Conservation (phyloP, 2,797 vertebrate species). For the Clarias fuscus region DNA sequence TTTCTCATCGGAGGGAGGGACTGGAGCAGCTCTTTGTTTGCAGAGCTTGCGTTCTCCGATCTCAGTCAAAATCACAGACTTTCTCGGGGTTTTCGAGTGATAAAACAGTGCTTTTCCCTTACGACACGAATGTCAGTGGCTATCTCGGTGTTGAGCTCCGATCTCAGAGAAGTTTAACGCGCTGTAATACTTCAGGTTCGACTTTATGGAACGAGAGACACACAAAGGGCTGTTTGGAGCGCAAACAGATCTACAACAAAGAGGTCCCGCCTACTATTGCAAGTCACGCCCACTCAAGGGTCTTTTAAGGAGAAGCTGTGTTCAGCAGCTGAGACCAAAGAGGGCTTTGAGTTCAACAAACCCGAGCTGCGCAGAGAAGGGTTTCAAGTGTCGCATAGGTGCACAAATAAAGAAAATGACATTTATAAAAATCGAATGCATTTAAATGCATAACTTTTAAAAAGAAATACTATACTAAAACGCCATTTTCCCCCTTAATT, state of each 20-base stretch:
- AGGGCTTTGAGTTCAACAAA: slow-evolving; percentile 61
- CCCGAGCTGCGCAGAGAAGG: background rate
- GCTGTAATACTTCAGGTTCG: background rate
- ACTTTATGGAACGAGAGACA: slow-evolving; percentile 10
- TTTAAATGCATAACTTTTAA: background rate
- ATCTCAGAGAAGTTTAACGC: background rate
- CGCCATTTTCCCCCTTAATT: background rate
- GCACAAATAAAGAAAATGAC: background rate
- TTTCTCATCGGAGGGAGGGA: slow-evolving; percentile 40
- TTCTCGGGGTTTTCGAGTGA: background rate
- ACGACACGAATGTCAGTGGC: background rate
- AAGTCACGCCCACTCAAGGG: slow-evolving; percentile 65
- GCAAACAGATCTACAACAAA: slow-evolving; percentile 69
- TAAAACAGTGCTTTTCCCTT: background rate
- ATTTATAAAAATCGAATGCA: background rate
- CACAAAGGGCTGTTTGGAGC: slow-evolving; percentile 52
- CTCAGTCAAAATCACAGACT: slow-evolving; percentile 44
- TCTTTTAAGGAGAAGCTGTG: slow-evolving; percentile 69
- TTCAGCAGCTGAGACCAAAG: slow-evolving; percentile 63
- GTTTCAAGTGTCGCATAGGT: background rate
- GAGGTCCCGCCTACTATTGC: slow-evolving; percentile 51
- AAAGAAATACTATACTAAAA: background rate
- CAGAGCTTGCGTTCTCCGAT: slow-evolving; percentile 30
- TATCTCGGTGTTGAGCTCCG: background rate
- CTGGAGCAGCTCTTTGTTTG: slow-evolving; percentile 63